Base-by-base conservation (phyloP, 2,797 vertebrate genomes). In the Eutrigla gurnardus region DNA sequence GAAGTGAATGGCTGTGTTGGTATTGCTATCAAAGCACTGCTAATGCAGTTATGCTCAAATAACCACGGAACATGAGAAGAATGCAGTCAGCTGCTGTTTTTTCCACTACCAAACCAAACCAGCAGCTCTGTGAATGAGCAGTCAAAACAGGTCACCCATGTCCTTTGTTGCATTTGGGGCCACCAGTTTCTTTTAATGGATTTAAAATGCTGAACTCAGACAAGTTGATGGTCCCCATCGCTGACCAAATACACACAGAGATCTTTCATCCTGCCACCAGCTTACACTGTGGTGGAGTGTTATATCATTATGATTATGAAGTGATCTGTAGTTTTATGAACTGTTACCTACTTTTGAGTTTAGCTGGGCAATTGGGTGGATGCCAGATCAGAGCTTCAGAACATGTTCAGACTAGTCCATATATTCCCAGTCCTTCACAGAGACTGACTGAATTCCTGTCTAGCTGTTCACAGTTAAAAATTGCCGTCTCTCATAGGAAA, bases 341-440 rank as follows among this genome's bases (percentile, higher is more conserved):
- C 82, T 87, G 79, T 80, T 75, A 67, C 52, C 66, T 67, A 83
- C 71, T 78, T 89, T 84, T 65, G 73, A 79, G 75, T 85, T 87
- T 73, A 80, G 73, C 66, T 1, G 58, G 81, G 64, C 72, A 71
- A 36, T 87, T 84, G 89, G 80, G 40, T 6, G 37, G 70, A 67
- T 57, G 71, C 80, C 86, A 89, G 65, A 77, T 76, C 57, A 70
- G 75, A 73, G 84, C 63, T 70, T 69, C 65, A 1, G 70, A 87
- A 83, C 93, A 89, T 91, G 93, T 86, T 66, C 54, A 80, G 89
- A 87, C 93, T 76, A 62, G 93, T 84, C 75, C 54, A 35, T 47
- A 55, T 73, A 75, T 77, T 65, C 71, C 73, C 46, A 57, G 50
- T 84, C 70, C 32, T 81, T 46, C 9, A 4, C 45, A 66, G 49